A percentile compares a stretch with the other conserved stretches of the same genome.
Conservation (phyloP, 1,140 invertebrate genomes). For the Drosophila kohkoa region DNA sequence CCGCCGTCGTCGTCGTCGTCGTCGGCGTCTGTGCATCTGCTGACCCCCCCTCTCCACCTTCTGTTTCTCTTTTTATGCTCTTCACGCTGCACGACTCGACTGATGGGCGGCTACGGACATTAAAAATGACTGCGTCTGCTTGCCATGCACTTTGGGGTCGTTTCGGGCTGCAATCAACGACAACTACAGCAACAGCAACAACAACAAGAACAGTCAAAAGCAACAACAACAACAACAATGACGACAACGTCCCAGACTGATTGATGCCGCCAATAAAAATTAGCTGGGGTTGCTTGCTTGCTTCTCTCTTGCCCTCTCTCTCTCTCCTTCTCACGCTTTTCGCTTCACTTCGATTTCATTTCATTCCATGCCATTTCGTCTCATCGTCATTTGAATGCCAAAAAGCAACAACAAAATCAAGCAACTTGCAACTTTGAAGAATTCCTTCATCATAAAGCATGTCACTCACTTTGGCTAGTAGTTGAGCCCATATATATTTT, state of each 20-base stretch:
- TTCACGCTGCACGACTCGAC: conserved; percentile 13
- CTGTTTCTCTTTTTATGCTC: not conserved
- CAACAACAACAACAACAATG: not conserved
- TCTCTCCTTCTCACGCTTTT: not conserved
- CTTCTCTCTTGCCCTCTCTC: conserved; percentile 23
- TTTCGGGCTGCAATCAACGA: conserved; percentile 72
- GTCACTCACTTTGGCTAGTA: conserved; percentile 9
- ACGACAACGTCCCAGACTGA: conserved; percentile 56
- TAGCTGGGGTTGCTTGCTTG: conserved; percentile 66
- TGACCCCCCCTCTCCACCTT: conserved; percentile 6
- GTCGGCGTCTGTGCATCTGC: conserved; percentile 39
- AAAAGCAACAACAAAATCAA: conserved; percentile 1
- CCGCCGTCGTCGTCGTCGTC: conserved; percentile 33
- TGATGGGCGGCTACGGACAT: conserved; percentile 65
- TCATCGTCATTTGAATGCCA: conserved; percentile 18
- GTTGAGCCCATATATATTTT: not conserved
- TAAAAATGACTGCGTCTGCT: conserved; percentile 80
- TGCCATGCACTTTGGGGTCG: conserved; percentile 74
- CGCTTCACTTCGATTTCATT: not conserved
- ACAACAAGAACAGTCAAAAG: not conserved
- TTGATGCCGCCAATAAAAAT: conserved; percentile 80
- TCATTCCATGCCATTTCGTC: conserved; percentile 7
- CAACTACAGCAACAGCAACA: conserved; percentile 18
- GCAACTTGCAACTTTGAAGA: conserved; percentile 1
- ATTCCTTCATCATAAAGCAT: conserved; percentile 1